A percentile compares a stretch with the other conserved stretches of the same genome.
phyloP scores from a whole-genome alignment of 2,113 vertebrate genomes.

The Tyto alba region DNA sequence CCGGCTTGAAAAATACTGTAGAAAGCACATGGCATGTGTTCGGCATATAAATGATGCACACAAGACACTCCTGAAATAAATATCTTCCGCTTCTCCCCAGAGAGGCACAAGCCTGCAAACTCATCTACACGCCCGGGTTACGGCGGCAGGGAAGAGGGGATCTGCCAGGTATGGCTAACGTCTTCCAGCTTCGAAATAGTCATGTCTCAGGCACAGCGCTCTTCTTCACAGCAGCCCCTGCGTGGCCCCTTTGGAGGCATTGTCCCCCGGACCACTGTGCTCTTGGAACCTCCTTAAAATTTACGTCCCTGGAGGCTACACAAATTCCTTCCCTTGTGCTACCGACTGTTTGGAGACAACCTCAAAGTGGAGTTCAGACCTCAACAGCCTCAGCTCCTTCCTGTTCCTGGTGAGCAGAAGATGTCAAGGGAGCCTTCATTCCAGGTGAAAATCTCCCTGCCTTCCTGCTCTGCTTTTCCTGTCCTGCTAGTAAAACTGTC shows the following conservation, averaged over 20 bases:
- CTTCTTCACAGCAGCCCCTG: background rate
- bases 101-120: background rate
- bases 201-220: background rate
- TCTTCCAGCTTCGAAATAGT: background rate
- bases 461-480: background rate
- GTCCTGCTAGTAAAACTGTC: background rate
- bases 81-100: slow-evolving; percentile 21
- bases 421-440: background rate
- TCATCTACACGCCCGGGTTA: background rate
- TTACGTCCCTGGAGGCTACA: background rate
- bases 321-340: background rate
- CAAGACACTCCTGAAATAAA: slow-evolving; percentile 31
- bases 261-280: background rate
- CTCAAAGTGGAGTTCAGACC: background rate
- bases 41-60: slow-evolving; percentile 38
- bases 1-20: slow-evolving; percentile 48
- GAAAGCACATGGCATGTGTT: slow-evolving; percentile 16
- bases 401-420: background rate
- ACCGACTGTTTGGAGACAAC: background rate
- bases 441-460: background rate
- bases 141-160: background rate
- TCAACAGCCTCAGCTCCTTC: background rate
- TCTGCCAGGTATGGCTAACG: background rate
- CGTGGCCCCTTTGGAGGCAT: background rate
- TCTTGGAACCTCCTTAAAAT: slow-evolving; percentile 25